These are phyloP conservation scores for Heliornis fulica DNA, from an alignment of 2,113 vertebrate species.

Conservation along the genomic window DNA sequence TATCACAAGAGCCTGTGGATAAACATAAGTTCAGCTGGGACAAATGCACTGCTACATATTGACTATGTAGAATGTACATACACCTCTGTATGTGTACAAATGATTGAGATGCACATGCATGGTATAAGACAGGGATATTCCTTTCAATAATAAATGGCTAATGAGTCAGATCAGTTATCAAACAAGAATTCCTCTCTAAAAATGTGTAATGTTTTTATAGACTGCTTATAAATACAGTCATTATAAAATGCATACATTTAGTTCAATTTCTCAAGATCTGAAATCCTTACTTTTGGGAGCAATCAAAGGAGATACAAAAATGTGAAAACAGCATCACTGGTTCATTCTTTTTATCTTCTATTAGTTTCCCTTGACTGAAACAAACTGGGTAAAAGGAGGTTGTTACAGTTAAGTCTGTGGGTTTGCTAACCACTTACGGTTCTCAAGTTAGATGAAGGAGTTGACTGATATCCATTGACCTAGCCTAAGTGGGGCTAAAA, in stretches of 20 bases:
- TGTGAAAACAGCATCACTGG: not conserved
- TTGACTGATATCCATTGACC: not conserved
- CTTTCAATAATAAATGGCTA: not conserved
- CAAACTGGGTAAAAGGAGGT: not conserved
- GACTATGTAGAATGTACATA: not conserved
- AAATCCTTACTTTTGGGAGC: not conserved
- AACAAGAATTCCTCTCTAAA: not conserved
- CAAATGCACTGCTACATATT: not conserved
- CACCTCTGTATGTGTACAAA: accelerated
- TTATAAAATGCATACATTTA: not conserved
- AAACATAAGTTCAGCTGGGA: not conserved
- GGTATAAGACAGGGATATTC: not conserved
- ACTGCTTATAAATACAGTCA: not conserved
- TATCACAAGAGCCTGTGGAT: constrained; percentile 80
- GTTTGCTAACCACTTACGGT: not conserved
- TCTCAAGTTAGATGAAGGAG: not conserved
- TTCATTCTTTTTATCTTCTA: not conserved
- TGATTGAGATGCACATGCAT: accelerated
- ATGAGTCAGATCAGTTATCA: not conserved
- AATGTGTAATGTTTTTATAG: not conserved
- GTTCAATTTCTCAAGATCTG: not conserved
- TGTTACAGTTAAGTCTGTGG: not conserved
- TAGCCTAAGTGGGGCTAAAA: not conserved
- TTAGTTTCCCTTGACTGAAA: not conserved
- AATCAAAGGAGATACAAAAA: not conserved